Conservation (phyloP, 2,113 vertebrate genomes). For the Pachycephala philippinensis region DNA sequence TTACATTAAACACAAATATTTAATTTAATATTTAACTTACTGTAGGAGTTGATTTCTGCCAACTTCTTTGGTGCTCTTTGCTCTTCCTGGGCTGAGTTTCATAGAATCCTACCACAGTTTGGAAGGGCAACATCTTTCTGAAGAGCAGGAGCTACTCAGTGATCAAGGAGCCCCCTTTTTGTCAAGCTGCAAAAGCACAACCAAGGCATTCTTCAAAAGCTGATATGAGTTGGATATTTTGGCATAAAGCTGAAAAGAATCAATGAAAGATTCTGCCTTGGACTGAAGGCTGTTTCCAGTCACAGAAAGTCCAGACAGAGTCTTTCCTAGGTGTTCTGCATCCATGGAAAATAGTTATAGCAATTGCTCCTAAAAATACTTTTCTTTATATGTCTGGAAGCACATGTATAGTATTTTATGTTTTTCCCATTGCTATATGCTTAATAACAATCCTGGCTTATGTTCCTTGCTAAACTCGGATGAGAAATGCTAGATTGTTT, state of each 20-base stretch:
- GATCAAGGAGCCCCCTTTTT: not conserved
- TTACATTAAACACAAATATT: not conserved
- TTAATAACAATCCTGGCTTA: not conserved
- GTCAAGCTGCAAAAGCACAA: not conserved
- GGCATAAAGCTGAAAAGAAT: not conserved
- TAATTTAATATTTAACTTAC: not conserved
- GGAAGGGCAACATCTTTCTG: not conserved
- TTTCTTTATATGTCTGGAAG: not conserved
- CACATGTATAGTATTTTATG: not conserved
- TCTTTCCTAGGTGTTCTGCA: not conserved
- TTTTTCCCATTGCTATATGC: not conserved
- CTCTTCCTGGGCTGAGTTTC: not conserved
- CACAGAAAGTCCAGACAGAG: not conserved
- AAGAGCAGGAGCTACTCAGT: not conserved
- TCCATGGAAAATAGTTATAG: not conserved
- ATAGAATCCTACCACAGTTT: not conserved
- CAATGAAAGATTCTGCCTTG: not conserved
- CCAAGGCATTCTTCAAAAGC: not conserved
- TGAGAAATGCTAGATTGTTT: not conserved
- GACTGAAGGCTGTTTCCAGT: not conserved
- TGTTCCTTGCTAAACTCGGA: not conserved
- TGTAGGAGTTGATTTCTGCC: not conserved
- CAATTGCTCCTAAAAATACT: not conserved
- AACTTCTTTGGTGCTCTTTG: not conserved
- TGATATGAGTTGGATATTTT: not conserved